phyloP scores from a whole-genome alignment of 2,888 invertebrate species.

The Villa cingulata region DNA sequence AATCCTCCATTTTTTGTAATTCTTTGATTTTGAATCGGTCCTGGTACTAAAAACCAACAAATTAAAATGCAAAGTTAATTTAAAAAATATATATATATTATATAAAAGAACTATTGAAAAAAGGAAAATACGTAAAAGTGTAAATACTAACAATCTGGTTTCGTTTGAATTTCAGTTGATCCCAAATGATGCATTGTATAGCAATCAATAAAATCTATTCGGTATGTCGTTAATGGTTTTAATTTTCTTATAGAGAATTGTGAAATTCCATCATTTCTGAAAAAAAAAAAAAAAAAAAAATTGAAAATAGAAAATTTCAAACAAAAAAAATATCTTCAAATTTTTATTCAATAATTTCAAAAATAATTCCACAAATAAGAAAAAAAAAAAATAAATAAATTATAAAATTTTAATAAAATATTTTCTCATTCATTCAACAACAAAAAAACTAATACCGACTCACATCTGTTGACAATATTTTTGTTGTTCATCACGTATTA shows the following conservation, averaged over 20 bases:
- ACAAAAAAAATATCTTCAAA: neutral
- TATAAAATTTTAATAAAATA: too few relatives aligned
- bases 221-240: slow-evolving; percentile 11
- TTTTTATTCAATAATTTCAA: too few relatives aligned
- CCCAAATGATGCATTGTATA: slow-evolving; percentile 15
- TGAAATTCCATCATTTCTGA: slow-evolving; percentile 1
- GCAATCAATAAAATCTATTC: slow-evolving; percentile 12
- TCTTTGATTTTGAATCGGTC: slow-evolving; percentile 30
- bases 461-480: slow-evolving; percentile 18
- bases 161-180: slow-evolving; percentile 28
- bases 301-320: neutral
- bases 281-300: slow-evolving; percentile 2
- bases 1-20: slow-evolving; percentile 28
- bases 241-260: slow-evolving; percentile 10
- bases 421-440: slow-evolving; percentile 2
- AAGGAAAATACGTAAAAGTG: neutral
- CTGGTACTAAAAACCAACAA: slow-evolving; percentile 24
- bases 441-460: slow-evolving; percentile 16
- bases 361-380: too few relatives aligned
- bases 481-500: slow-evolving; percentile 9
- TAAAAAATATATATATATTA: too few relatives aligned
- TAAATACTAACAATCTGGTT: slow-evolving; percentile 29
- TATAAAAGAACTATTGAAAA: too few relatives aligned
- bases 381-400: neutral
- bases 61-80: neutral